Evolutionary conservation across 2,113 vertebrate genomes (phyloP), one percentile per base, ranked within the genome.

Genomic region (Morone chrysops): DNA sequence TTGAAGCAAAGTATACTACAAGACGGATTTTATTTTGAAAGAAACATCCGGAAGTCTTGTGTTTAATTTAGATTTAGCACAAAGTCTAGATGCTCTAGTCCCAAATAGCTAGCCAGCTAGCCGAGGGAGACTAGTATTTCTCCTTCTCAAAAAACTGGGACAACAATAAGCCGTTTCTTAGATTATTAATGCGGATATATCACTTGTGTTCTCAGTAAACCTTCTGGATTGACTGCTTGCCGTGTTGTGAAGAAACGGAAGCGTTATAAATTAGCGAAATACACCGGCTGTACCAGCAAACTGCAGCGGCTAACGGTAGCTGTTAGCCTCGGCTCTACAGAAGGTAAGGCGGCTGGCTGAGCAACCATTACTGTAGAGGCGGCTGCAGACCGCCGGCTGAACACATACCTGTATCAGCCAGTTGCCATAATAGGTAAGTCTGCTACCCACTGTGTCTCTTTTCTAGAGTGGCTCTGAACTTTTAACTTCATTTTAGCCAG

Each of bases 251-350:
- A 61, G 80, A 63, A 70, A 74, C 66, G 36, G 78, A 60, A 62
- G 82, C 67, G 73, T 83, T 86, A 69, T 74, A 87, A 82, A 83
- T 73, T 10, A 61, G 47, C 17, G 68, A 84, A 87, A 90, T 90
- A 84, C 45, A 90, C 94, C 94, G 95, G 94, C 82, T 94, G 82
- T 88, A 79, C 14, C 80, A 86, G 86, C 78, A 83, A 87, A 90
- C 80, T 90, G 78, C 53, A 85, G 87, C 87, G 90, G 91, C 91
- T 88, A 88, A 81, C 90, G 66, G 60, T 75, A 77, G 92, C 87
- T 72, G 2, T 61, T 89, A 89, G 88, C 91, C 83, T 68, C 78
- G 51, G 38, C 72, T 84, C 80, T 78, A 70, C 68, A 73, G 82
- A 75, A 82, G 90, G 86, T 76, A 66, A 89, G 62, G 86, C 78